These are phyloP conservation scores for Oryzias dopingdopingensis DNA, from an alignment of 2,797 vertebrate species.

Conservation along the genomic window DNA sequence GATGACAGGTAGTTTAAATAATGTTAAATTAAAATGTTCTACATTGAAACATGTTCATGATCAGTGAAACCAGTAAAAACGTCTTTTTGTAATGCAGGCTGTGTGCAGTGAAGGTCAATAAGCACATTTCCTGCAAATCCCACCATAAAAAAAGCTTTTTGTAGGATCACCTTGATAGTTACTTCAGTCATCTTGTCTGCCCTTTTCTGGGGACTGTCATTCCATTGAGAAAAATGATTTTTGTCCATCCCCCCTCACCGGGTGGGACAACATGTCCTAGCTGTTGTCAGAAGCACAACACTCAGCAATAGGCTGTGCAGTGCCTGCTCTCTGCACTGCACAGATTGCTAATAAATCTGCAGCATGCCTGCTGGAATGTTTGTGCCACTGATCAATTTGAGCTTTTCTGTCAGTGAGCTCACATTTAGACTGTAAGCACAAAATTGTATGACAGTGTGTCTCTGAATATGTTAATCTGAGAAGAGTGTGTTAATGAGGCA, in stretches of 20 bases:
- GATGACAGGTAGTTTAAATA: no score
- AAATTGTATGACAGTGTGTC: slow-evolving; percentile 33
- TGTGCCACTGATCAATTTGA: slow-evolving; percentile 45
- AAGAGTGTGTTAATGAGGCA: slow-evolving; percentile 6
- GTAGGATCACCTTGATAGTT: slow-evolving; percentile 1
- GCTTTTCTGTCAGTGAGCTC: slow-evolving; percentile 36
- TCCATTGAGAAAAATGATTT: slow-evolving; percentile 42
- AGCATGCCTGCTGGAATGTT: slow-evolving; percentile 60
- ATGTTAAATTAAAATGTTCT: no score
- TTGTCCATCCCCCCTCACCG: slow-evolving; percentile 34
- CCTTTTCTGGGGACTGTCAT: slow-evolving; percentile 17
- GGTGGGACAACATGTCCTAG: slow-evolving; percentile 52
- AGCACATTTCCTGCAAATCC: no score
- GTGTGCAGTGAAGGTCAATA: no score
- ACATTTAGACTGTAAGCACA: slow-evolving; percentile 14
- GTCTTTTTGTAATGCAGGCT: no score
- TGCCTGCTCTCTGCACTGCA: slow-evolving; percentile 47
- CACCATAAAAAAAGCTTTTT: background rate
- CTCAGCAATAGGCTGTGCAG: slow-evolving; percentile 67
- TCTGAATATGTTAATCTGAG: slow-evolving; percentile 26
- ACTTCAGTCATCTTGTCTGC: background rate
- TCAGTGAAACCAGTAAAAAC: no score
- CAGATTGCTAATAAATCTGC: slow-evolving; percentile 72
- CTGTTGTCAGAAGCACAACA: slow-evolving; percentile 63
- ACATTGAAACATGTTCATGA: no score